A percentile compares a stretch with the other conserved stretches of the same genome.
Conservation (phyloP, 2,797 vertebrate genomes). For the Pseudomugil gertrudae region DNA sequence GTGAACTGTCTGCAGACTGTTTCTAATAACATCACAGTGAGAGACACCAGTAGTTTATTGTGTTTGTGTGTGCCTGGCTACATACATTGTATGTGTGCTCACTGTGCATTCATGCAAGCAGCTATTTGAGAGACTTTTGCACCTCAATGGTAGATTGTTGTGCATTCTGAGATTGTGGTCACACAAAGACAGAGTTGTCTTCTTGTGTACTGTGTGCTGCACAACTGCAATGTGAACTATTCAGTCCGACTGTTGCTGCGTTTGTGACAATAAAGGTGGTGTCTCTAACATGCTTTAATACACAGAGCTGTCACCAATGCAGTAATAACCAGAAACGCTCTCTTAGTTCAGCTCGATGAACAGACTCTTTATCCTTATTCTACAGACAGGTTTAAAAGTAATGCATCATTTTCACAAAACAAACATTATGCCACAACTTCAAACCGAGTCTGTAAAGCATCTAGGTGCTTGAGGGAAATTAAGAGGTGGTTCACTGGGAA, state of each 20-base stretch:
- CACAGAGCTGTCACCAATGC: neutral
- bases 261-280: slow-evolving; percentile 7
- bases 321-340: neutral
- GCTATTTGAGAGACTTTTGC: slow-evolving; percentile 49
- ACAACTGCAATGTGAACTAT: slow-evolving; percentile 13
- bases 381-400: too few relatives aligned
- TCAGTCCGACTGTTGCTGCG: neutral
- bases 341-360: neutral
- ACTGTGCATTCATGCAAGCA: slow-evolving; percentile 56
- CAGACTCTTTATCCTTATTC: too few relatives aligned
- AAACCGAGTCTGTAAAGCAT: neutral
- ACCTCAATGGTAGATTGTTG: slow-evolving; percentile 74
- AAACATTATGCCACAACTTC: too few relatives aligned
- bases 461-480: too few relatives aligned
- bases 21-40: slow-evolving; percentile 23
- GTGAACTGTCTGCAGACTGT: slow-evolving; percentile 24
- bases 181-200: slow-evolving; percentile 65
- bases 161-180: slow-evolving; percentile 35
- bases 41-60: slow-evolving; percentile 6
- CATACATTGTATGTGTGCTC: slow-evolving; percentile 25
- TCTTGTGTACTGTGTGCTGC: neutral
- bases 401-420: too few relatives aligned
- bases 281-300: neutral
- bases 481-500: neutral
- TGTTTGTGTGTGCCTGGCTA: slow-evolving; percentile 10